phyloP scores from a whole-genome alignment of 2,113 vertebrate species.

The Nycticryphes semicollaris region DNA sequence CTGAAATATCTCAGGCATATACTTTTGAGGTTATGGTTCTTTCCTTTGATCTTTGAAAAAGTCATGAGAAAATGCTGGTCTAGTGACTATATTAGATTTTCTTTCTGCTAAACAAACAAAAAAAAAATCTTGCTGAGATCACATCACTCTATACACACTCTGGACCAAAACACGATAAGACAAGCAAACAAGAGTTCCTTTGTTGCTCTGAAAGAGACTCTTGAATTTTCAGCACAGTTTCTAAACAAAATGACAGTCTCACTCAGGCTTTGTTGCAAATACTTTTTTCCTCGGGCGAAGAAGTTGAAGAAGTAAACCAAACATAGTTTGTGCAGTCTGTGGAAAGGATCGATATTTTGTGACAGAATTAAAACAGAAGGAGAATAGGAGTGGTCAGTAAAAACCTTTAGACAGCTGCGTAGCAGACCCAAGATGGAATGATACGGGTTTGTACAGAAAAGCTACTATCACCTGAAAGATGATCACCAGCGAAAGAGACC shows the following conservation, averaged over 20 bases:
- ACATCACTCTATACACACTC: conserved; percentile 71
- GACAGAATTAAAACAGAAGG: conserved; percentile 51
- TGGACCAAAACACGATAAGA: conserved; percentile 71
- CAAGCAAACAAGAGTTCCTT: conserved; percentile 75
- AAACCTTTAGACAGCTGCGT: conserved; percentile 73
- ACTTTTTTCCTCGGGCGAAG: conserved; percentile 44
- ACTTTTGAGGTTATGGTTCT: conserved; percentile 67
- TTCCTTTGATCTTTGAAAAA: conserved; percentile 80
- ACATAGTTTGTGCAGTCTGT: background rate
- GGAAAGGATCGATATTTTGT: conserved; percentile 27
- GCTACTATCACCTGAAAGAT: conserved; percentile 70
- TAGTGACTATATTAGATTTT: conserved; percentile 67
- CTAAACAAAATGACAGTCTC: conserved; percentile 64
- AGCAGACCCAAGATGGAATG: conserved; percentile 73
- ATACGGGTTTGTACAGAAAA: conserved; percentile 70
- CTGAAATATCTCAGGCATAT: conserved; percentile 55
- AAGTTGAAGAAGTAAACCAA: conserved; percentile 29
- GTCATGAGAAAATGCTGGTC: conserved; percentile 66
- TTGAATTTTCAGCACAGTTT: conserved; percentile 50
- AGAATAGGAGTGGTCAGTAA: conserved; percentile 53
- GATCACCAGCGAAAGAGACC: conserved; percentile 60
- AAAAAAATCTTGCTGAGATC: conserved; percentile 72
- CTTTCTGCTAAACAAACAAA: conserved; percentile 72
- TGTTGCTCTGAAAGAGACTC: conserved; percentile 65
- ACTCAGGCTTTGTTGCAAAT: conserved; percentile 57